Evolutionary conservation across 2,113 vertebrate genomes (phyloP).

Genomic region (Thamnaconus septentrionalis): DNA sequence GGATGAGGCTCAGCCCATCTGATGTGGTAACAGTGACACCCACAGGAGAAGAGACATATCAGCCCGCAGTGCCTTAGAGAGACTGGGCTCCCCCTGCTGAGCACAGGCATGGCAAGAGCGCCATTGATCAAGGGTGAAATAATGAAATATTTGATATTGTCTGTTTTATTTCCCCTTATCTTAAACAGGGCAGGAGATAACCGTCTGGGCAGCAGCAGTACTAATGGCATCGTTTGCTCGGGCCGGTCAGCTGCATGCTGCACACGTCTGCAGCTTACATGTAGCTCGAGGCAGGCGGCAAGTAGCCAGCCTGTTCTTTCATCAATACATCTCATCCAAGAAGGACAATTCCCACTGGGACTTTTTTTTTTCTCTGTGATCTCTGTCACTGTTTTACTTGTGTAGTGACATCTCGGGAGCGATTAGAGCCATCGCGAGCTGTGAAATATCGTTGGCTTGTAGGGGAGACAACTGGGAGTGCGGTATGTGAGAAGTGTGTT

Average conservation of each 20-base stretch:
- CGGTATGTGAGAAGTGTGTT: slow-evolving; percentile 26
- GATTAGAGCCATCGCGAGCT: slow-evolving; percentile 47
- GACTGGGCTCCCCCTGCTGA: slow-evolving; percentile 46
- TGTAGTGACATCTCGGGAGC: slow-evolving; percentile 41
- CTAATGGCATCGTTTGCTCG: slow-evolving; percentile 32
- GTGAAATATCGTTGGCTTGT: slow-evolving; percentile 26
- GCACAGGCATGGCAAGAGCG: slow-evolving; percentile 52
- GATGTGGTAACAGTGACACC: slow-evolving; percentile 78
- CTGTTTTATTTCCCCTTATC: slow-evolving; percentile 43
- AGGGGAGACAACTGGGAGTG: slow-evolving; percentile 10
- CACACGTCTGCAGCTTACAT: slow-evolving; percentile 14
- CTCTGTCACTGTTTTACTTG: slow-evolving; percentile 26
- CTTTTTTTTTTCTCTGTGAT: neutral
- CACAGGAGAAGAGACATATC: slow-evolving; percentile 61
- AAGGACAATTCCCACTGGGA: slow-evolving; percentile 26
- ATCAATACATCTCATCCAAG: slow-evolving; percentile 10
- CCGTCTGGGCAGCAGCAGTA: slow-evolving; percentile 42
- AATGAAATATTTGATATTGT: slow-evolving; percentile 55
- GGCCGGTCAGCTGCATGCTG: slow-evolving; percentile 14
- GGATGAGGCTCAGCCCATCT: slow-evolving; percentile 42
- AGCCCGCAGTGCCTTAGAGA: slow-evolving; percentile 24
- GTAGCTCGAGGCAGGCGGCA: slow-evolving; percentile 16
- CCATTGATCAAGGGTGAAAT: slow-evolving; percentile 57
- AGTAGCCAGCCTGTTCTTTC: slow-evolving; percentile 23
- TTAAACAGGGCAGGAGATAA: slow-evolving; percentile 59